Evolutionary conservation across 2,888 invertebrate species (phyloP).

Genomic region (Parnassius glacialis): DNA sequence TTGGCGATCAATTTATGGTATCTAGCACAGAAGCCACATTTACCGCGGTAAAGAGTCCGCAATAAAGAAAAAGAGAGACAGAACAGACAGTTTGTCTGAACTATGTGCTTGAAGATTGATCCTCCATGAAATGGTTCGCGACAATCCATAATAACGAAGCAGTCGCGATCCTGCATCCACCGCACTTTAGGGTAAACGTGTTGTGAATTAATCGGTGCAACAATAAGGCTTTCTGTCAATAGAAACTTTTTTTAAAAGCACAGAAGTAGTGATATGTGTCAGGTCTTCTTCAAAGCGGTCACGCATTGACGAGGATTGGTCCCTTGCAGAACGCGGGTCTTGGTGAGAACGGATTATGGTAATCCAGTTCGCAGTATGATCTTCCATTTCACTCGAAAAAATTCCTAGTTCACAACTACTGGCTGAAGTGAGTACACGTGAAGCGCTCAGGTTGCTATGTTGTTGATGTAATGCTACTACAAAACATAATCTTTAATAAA

Average conservation of each 20-base stretch:
- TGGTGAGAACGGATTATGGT: constrained; percentile 99
- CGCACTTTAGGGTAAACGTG: constrained; percentile 99
- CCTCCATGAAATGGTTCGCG: constrained; percentile 97
- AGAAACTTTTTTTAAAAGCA: constrained; percentile 98
- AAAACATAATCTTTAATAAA: no score
- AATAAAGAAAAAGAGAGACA: no score
- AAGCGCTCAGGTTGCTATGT: constrained; percentile 99
- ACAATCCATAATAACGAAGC: constrained; percentile 85
- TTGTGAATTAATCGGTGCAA: constrained; percentile 96
- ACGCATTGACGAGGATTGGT: constrained; percentile 99
- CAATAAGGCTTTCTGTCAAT: constrained; percentile 99
- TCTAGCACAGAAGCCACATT: constrained; percentile 98
- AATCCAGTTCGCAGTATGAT: constrained; percentile 99
- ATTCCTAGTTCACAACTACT: constrained; percentile 97
- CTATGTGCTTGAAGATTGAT: constrained; percentile 99
- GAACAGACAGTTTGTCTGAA: constrained; percentile 94
- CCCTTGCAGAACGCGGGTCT: constrained; percentile 99
- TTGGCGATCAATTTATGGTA: constrained; percentile 99
- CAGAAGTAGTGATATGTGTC: constrained; percentile 99
- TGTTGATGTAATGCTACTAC: no score
- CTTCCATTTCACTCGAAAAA: constrained; percentile 98
- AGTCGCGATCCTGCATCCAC: constrained; percentile 86
- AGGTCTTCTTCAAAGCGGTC: constrained; percentile 97
- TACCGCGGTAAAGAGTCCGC: constrained; percentile 98
- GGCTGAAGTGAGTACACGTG: constrained; percentile 97